Evolutionary conservation across 2,113 vertebrate species (phyloP), one percentile per base, ranked within the genome.

Genomic region (Vidua chalybeata): DNA sequence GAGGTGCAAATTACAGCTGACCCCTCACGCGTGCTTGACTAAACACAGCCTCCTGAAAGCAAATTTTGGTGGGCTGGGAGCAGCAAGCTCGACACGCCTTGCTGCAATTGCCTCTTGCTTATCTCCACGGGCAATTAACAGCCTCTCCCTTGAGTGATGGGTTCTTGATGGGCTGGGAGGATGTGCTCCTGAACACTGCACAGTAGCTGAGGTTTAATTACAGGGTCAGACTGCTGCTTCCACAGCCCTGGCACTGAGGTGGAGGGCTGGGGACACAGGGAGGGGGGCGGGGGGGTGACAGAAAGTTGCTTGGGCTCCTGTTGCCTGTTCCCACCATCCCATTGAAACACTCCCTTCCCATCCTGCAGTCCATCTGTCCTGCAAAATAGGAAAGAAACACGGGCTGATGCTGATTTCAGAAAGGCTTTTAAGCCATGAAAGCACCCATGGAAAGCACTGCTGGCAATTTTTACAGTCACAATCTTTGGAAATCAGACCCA

Each of bases 301-400:
- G 68, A 9, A 56, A 85, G 52, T 24, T 80, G 71, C 27, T 35
- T 17, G 9, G 35, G 33, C 37, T 84, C 24, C 66, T 4, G 2
- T 8, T 49, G 43, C 24, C n/a, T 0, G 0, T 59, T n/a, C 30
- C 51, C 33, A 67, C 17, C 48, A 72, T 17, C 23, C 30, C 61
- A 27, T 37, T 33, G 58, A 48, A 83, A 66, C 6, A 13, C 3
- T 37, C 18, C 61, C 6, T 21, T 35, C 27, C 52, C 27, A 9
- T 0, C 0, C 24, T 6, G 2, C 35, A 87, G 35, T 33, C 45
- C 10, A 0, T 3, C 48, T 79, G 4, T 2, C 62, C 35, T 28
- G 31, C 10, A 19, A 45, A 55, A 52, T 1, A 2, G 15, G 23
- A n/a, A 39, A 24, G n/a, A 74, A 61, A 15, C 0, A 0, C 1